Evolutionary conservation across 2,113 vertebrate genomes (phyloP), one percentile per base, ranked within the genome.

Genomic region (Pao palembangensis): DNA sequence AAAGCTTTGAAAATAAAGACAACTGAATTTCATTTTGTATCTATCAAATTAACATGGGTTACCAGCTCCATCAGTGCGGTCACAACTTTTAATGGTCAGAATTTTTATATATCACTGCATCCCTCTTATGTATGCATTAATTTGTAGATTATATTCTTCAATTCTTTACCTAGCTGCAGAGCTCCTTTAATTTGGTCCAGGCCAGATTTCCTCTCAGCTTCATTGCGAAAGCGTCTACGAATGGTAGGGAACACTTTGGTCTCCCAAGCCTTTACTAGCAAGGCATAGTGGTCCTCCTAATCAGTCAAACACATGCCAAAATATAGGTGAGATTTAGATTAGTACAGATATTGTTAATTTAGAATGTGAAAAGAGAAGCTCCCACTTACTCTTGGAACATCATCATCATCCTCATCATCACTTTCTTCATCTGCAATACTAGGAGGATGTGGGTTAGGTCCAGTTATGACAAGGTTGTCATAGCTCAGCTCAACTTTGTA

Each of bases 171-270:
- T 67, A 99, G 90, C 70, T 98, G 96, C 19, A 99, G 85, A 23
- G 97, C 97, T 61, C 97, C 97, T 88, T 98, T 98, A 74, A 99
- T 99, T 83, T 99, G 97, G 80, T 99, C 97, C 85, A 99, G 69
- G 16, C 97, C 97, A 2, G 96, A 98, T 70, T 98, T 99, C 73
- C 97, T 92, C 77, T 99, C 97, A 2, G 97, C 97, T 73, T 99
- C 97, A 2, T 99, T 99, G 51, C 97, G 94, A 88, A 99, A 98
- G 8, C 97, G 92, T 71, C 96, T 94, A n/a, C 96, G 92, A 81
- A 98, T 99, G 4, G 95, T 98, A 20, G 97, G 96, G 73, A 99
- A 99, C 54, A 98, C 97, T 81, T 98, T 98, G 19, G 94, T 97
- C 85, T 99, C 97, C 97, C 97, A 98, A 10, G 97, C 96, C 90